Percentiles rank a stretch among this genome's conserved stretches.
Conservation (phyloP, 2,888 invertebrate species). For the Nemapogon koenigi region DNA sequence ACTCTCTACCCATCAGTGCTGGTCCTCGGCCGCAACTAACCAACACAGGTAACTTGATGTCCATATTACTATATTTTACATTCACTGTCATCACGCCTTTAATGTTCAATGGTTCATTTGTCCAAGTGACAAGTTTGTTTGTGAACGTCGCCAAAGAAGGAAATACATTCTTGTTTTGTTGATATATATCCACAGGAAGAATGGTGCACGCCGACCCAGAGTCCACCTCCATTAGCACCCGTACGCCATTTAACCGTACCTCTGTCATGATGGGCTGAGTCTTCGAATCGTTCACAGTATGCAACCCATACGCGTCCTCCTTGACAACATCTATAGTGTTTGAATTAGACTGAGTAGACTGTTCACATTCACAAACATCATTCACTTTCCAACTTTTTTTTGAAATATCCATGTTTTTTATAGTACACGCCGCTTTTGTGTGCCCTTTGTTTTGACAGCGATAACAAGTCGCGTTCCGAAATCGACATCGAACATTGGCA, state of each 20-base stretch:
- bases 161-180: slow-evolving; percentile 6
- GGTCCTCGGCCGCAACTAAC: slow-evolving; percentile 1
- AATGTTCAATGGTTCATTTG: slow-evolving; percentile 3
- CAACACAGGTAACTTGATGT: slow-evolving; percentile 1
- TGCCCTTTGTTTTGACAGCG: slow-evolving; percentile 10
- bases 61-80: slow-evolving; percentile 4
- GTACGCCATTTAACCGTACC: slow-evolving; percentile 9
- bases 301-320: slow-evolving; percentile 6
- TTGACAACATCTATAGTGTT: not conserved
- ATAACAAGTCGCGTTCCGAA: slow-evolving; percentile 11
- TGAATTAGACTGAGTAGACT: too few species aligned
- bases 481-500: slow-evolving; percentile 6
- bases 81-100: slow-evolving; percentile 3
- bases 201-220: slow-evolving; percentile 10
- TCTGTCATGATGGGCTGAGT: slow-evolving; percentile 6
- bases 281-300: not conserved
- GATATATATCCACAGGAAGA: slow-evolving; percentile 8
- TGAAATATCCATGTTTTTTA: too few species aligned
- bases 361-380: slow-evolving; percentile 6
- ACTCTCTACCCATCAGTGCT: slow-evolving; percentile 1
- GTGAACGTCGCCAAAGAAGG: slow-evolving; percentile 6
- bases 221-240: slow-evolving; percentile 12
- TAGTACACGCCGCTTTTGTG: slow-evolving; percentile 9
- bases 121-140: slow-evolving; percentile 11
- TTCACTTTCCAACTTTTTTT: slow-evolving; percentile 6